phyloP scores from a whole-genome alignment of 1,140 invertebrate species.

The Pseudomyrmex pallidus region DNA sequence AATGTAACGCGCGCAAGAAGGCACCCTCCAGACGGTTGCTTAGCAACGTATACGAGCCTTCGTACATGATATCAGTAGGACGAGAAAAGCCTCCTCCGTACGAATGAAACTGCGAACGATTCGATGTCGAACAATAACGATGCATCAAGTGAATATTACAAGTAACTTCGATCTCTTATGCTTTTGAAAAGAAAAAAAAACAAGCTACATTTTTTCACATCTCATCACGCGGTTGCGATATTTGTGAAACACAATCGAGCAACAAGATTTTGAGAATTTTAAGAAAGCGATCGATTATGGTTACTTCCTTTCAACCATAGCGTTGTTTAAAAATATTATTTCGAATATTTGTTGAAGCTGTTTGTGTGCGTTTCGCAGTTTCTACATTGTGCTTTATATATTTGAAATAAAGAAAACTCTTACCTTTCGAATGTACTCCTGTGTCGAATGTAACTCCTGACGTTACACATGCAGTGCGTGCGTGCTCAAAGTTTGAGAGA shows the following conservation, averaged over 20 bases:
- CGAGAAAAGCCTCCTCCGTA: constrained; percentile 81
- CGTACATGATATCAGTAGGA: constrained; percentile 81
- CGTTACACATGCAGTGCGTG: constrained; percentile 31
- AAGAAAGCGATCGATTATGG: not conserved
- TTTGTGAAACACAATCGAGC: too few relatives aligned
- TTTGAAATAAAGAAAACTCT: constrained; percentile 18
- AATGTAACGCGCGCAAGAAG: constrained; percentile 81
- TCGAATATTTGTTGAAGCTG: not conserved
- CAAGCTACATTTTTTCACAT: too few relatives aligned
- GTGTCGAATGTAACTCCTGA: constrained; percentile 48
- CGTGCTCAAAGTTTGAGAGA: constrained; percentile 70
- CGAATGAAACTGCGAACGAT: constrained; percentile 67
- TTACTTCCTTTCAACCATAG: too few relatives aligned
- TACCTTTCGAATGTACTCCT: constrained; percentile 36
- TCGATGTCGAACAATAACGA: constrained; percentile 63
- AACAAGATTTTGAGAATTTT: not conserved
- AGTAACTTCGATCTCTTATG: constrained; percentile 10
- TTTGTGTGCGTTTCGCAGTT: not conserved
- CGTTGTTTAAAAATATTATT: not conserved
- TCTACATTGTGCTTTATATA: not conserved
- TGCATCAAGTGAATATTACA: constrained; percentile 35
- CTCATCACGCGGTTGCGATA: too few relatives aligned
- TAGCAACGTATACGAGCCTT: constrained; percentile 82
- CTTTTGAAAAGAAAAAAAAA: too few relatives aligned
- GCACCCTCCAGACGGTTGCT: constrained; percentile 81